Evolutionary conservation across 2,113 vertebrate species (phyloP), one percentile per base, ranked within the genome.

Genomic region (Leptodactylus fuscus): DNA sequence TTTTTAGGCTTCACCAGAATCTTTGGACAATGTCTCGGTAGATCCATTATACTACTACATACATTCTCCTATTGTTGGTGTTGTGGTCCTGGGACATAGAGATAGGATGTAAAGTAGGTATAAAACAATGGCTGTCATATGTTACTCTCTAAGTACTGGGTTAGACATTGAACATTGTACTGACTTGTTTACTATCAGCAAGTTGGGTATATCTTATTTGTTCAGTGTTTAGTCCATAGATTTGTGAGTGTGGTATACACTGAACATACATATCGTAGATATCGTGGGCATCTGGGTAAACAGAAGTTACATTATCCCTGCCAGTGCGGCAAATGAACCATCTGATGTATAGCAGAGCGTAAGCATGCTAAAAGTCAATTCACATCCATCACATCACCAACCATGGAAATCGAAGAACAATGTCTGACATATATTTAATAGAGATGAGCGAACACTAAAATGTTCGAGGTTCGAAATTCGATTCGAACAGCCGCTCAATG

Each of bases 291-390:
- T 48, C 27, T 51, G 81, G 34, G 18, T 67, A 82, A 70, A 82
- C 65, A 70, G 18, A 51, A 36, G 16, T 51, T 70, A 18, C 69
- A 67, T 70, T 32, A 51, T 62, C 65, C 29, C 29, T 70, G 44
- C 51, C 81, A 82, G 3, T 69, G 41, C 1, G 7, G 62, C 62
- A 53, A 48, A 81, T 49, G 18, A 18, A 51, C 0, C 29, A 15
- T 22, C 29, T 81, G 80, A 81, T 81, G 16, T 51, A 69, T 70
- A 22, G 16, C n/a, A 48, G n/a, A n/a, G n/a, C n/a, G n/a, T n/a
- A n/a, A n/a, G n/a, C 32, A 15, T 62, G 78, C 16, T 62, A 24
- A 62, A 15, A 34, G 16, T 20, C 41, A 67, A 60, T 49, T 81
- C 29, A 53, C 34, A 36, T 27, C 44, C 44, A 46, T 16, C 71